Conservation (phyloP, 2,113 vertebrate species). For the Gila orcuttii region DNA sequence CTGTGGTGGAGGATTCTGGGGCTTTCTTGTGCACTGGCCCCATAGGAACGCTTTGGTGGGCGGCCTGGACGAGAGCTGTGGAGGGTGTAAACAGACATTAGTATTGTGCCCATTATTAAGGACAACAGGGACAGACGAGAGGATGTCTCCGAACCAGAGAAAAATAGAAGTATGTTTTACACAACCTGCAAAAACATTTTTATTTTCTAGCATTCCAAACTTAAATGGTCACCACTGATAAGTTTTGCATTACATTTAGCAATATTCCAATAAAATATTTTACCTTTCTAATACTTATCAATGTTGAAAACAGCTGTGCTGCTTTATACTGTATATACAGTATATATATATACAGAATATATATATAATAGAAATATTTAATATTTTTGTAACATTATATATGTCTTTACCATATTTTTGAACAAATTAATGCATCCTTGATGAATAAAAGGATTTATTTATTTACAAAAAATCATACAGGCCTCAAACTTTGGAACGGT, state of each 20-base stretch:
- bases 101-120: not conserved
- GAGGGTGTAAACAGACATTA: constrained; percentile 49
- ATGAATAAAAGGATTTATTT: not conserved
- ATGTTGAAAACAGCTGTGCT: no score
- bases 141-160: not conserved
- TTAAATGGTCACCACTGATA: not conserved
- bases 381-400: no score
- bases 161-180: not conserved
- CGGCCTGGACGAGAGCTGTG: constrained; percentile 90
- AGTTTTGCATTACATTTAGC: not conserved
- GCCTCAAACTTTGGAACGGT: not conserved
- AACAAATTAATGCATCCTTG: not conserved
- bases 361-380: no score
- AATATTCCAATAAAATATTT: not conserved
- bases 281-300: no score
- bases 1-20: constrained; percentile 86
- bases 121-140: not conserved
- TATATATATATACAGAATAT: no score
- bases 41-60: constrained; percentile 89
- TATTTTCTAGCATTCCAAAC: not conserved
- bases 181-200: not conserved
- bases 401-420: no score
- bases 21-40: constrained; percentile 86
- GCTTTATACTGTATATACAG: no score
- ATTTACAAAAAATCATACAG: not conserved